Evolutionary conservation across 2,888 invertebrate species (phyloP).

Genomic region (Orthosia gothica): DNA sequence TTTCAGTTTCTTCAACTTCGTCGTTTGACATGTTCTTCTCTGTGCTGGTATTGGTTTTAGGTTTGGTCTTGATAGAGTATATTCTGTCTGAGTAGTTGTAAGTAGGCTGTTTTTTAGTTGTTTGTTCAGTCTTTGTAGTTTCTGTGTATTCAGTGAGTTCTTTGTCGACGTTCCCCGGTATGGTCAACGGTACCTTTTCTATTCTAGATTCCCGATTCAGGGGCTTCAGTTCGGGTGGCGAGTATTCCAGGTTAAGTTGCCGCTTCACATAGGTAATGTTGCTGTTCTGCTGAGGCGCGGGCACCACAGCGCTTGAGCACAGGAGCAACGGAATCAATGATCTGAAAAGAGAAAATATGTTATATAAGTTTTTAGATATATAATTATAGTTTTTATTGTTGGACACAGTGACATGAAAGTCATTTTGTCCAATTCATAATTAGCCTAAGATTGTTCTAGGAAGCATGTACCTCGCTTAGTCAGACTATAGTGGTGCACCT

Average conservation of each 20-base stretch:
- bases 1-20: conserved; percentile 11
- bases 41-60: conserved; percentile 44
- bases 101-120: conserved; percentile 26
- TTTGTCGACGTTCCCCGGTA: conserved; percentile 63
- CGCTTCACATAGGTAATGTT: conserved; percentile 82
- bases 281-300: conserved; percentile 80
- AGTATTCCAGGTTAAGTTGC: conserved; percentile 70
- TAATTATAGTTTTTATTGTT: background rate
- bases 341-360: conserved; percentile 72
- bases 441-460: background rate
- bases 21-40: conserved; percentile 34
- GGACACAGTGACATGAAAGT: background rate
- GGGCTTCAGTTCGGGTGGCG: conserved; percentile 34
- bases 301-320: conserved; percentile 67
- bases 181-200: conserved; percentile 76
- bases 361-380: background rate
- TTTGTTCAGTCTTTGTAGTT: conserved; percentile 3
- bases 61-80: conserved; percentile 55
- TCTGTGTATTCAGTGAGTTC: conserved; percentile 11
- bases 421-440: background rate
- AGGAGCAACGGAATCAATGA: conserved; percentile 72
- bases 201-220: conserved; percentile 72
- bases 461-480: background rate
- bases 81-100: conserved; percentile 58
- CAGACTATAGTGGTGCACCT: background rate